Conservation (phyloP, 2,113 vertebrate species). For the Sinocyclocheilus anophthalmus region DNA sequence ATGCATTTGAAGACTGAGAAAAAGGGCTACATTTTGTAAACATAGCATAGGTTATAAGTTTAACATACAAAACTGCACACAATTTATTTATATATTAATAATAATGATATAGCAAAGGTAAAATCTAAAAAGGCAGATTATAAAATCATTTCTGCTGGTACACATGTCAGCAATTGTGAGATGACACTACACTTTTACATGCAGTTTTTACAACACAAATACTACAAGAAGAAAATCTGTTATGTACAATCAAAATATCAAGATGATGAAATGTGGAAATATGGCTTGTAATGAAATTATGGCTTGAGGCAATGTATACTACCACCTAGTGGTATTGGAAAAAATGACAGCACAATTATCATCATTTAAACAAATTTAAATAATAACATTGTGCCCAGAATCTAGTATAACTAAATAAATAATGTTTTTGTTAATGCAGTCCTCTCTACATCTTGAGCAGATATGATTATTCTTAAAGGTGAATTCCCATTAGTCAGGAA, state of each 20-base stretch:
- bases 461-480: constrained; percentile 17
- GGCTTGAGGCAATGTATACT: not conserved
- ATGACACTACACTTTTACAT: constrained; percentile 2
- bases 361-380: not conserved
- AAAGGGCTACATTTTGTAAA: constrained; percentile 23
- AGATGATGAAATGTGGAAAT: not conserved
- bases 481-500: not conserved
- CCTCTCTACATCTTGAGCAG: constrained; percentile 9
- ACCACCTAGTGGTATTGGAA: constrained; percentile 23
- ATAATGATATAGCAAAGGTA: constrained; percentile 16
- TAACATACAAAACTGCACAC: not conserved
- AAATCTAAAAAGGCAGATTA: not conserved
- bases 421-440: constrained; percentile 16
- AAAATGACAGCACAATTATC: not conserved
- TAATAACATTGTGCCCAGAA: not conserved
- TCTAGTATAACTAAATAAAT: not conserved
- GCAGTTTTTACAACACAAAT: not conserved
- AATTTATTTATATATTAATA: constrained; percentile 5
- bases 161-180: not conserved
- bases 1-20: constrained; percentile 37
- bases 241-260: not conserved
- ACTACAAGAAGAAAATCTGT: not conserved
- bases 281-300: constrained; percentile 9
- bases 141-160: not conserved
- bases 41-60: not conserved